Base-by-base conservation (phyloP, 2,113 vertebrate species). In the Hiodon tergisus region DNA sequence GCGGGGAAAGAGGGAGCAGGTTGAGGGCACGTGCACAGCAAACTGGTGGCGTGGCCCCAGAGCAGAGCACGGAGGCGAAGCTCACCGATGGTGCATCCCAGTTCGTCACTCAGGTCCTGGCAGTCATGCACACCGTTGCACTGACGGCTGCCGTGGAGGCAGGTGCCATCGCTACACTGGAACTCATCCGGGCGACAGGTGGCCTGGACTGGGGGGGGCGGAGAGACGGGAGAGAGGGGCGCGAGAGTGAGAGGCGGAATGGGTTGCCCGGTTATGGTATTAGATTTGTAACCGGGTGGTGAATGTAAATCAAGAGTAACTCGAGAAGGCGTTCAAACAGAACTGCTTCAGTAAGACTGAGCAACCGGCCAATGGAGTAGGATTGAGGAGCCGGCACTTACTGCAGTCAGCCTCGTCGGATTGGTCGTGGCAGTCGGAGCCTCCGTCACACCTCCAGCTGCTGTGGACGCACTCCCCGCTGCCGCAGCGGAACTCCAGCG, bases 361-460 rank as follows among this genome's bases (percentile, higher is more conserved):
- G 14, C 8, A 47, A 50, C 14, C 14, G 61, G 17, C 6, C 31
- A 6, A 2, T 1, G 14, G 2, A 4, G 16, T 53, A 3, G 71
- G 10, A 65, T 48, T 46, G 13, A 14, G 11, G 60, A 50, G 31
- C 5, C 5, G 69, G 55, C 57, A 86, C 93, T 80, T 76, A 97
- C 95, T 89, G 85, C 95, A 97, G 76, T 85, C 80, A 8, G 81
- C 77, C 76, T 97, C 95, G 0, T 97, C 95, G 0, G 94, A 96
- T 3, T 14, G 69, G 80, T 97, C 95, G 1, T 0, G 55, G 84
- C 95, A 97, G 79, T 97, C 95, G 0, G 2, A 0, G 3, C 14
- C 62, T 0, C 88, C 85, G 0, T 97, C 95, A 0, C 95, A 97
- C 57, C 52, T 83, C 95, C 95, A 95, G 53, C 54, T 82, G 52